phyloP scores from a whole-genome alignment of 2,113 vertebrate species.

The Amphilophus citrinellus region DNA sequence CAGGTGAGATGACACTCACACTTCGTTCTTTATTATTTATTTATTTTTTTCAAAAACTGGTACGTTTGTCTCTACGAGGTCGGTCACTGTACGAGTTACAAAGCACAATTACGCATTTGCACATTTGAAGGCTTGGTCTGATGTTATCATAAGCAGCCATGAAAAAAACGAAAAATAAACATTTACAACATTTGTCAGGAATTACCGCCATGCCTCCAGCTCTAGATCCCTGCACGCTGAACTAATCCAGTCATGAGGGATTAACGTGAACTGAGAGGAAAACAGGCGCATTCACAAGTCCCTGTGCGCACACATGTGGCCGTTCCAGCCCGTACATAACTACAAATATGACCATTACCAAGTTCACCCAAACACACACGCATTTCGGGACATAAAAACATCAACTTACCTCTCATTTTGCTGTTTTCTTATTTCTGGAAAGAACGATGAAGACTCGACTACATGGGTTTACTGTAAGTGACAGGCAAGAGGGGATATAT shows the following conservation, averaged over 20 bases:
- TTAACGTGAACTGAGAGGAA: constrained; percentile 70
- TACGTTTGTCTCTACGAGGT: not conserved
- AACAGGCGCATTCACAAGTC: constrained; percentile 57
- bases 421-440: constrained; percentile 15
- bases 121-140: not conserved
- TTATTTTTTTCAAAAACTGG: not conserved
- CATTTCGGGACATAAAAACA: not conserved
- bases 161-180: too few species aligned
- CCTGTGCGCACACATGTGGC: constrained; percentile 62
- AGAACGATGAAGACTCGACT: constrained; percentile 50
- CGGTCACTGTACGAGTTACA: not conserved
- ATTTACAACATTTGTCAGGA: not conserved
- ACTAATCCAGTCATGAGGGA: constrained; percentile 72
- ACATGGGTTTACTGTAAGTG: constrained; percentile 64
- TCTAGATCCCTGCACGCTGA: not conserved
- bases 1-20: constrained; percentile 28
- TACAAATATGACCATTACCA: not conserved
- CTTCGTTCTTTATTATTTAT: not conserved
- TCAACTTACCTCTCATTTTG: constrained; percentile 82
- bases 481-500: constrained; percentile 14
- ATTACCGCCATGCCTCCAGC: not conserved
- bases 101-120: not conserved
- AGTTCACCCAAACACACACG: constrained; percentile 6
- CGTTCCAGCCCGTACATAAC: not conserved
- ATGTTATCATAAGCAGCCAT: not conserved